phyloP scores from a whole-genome alignment of 2,888 invertebrate genomes.

The Galeruca laticollis region DNA sequence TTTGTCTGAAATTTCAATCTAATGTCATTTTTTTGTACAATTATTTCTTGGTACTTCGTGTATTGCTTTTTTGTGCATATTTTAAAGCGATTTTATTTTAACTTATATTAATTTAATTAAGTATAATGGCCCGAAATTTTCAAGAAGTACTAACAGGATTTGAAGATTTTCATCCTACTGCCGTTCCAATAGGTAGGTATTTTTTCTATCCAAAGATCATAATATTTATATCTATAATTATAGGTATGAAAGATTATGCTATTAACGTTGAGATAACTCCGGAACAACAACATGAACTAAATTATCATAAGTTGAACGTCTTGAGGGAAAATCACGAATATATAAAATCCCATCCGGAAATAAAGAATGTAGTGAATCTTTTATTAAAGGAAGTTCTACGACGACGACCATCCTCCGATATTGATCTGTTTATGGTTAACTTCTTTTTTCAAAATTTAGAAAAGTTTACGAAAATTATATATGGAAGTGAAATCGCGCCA shows the following conservation, averaged over 20 bases:
- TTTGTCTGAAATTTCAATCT: neutral
- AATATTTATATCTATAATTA: neutral
- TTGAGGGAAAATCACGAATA: constrained; percentile 12
- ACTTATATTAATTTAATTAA: neutral
- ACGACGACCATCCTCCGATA: constrained; percentile 26
- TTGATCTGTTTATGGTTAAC: neutral
- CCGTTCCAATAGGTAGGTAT: constrained; percentile 2
- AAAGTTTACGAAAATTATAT: neutral
- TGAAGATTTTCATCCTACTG: neutral
- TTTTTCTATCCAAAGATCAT: neutral
- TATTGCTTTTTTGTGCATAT: neutral
- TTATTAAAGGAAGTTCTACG: constrained; percentile 7
- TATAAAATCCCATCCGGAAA: constrained; percentile 22
- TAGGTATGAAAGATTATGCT: constrained; percentile 4
- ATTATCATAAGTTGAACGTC: constrained; percentile 7
- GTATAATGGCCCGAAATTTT: constrained; percentile 25
- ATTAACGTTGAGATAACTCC: constrained; percentile 5
- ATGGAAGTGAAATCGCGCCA: neutral
- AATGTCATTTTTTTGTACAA: neutral
- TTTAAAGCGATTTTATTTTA: neutral
- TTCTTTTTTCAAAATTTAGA: neutral
- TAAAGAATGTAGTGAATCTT: constrained; percentile 15
- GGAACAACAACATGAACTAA: neutral
- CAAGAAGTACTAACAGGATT: neutral
- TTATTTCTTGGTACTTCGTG: neutral